Conservation (phyloP, 1,140 invertebrate genomes). For the Chlorops oryzae region DNA sequence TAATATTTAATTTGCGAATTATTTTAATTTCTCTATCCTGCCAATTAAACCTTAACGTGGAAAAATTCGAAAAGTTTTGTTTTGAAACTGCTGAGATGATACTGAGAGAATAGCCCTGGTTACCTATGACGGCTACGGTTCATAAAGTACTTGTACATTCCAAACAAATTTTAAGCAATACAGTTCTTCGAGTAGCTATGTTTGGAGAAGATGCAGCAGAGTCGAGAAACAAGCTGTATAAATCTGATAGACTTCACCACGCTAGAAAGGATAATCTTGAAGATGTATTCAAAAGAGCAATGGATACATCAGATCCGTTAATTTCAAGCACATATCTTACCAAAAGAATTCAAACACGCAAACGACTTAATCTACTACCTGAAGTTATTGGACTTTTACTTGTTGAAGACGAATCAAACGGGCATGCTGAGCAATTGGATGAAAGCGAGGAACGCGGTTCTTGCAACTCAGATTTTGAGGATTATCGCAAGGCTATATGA, state of each 20-base stretch:
- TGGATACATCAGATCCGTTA: too few relatives aligned
- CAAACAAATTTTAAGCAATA: slow-evolving; percentile 11
- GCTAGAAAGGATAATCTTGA: slow-evolving; percentile 7
- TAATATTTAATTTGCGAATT: slow-evolving; percentile 6
- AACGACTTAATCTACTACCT: too few relatives aligned
- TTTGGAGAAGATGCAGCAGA: slow-evolving; percentile 14
- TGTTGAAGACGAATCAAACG: too few relatives aligned
- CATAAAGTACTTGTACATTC: slow-evolving; percentile 14
- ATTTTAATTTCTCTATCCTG: slow-evolving; percentile 9
- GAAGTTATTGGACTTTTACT: too few relatives aligned
- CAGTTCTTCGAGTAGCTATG: slow-evolving; percentile 14
- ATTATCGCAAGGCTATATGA: too few relatives aligned
- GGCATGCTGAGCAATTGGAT: too few relatives aligned
- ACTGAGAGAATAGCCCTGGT: slow-evolving; percentile 11
- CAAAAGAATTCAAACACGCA: too few relatives aligned
- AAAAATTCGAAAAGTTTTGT: slow-evolving; percentile 7
- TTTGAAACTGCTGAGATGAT: slow-evolving; percentile 4
- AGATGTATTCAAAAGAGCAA: too few relatives aligned
- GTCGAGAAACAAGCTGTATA: slow-evolving; percentile 10
- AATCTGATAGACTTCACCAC: slow-evolving; percentile 1
- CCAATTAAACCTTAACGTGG: slow-evolving; percentile 4
- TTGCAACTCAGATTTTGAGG: too few relatives aligned
- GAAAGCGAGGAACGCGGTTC: too few relatives aligned
- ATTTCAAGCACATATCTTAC: too few relatives aligned
- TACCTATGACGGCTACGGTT: slow-evolving; percentile 15